Base-by-base conservation (phyloP, 2,797 vertebrate genomes). In the Apodemus agrarius region DNA sequence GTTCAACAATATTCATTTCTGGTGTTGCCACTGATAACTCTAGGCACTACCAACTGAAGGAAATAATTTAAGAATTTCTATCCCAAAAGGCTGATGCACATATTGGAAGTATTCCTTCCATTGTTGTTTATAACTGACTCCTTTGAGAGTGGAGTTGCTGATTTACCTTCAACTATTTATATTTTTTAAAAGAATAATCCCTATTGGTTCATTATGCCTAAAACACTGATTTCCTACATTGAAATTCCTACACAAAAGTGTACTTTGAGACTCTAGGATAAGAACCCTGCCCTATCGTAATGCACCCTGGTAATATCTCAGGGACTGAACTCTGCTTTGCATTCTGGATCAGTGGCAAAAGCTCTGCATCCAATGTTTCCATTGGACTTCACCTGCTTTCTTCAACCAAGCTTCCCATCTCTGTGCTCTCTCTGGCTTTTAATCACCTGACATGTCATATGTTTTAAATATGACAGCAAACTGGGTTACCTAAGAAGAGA, bases 41-140 rank as follows among this genome's bases (percentile, higher is more conserved):
- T 78, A 87, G 69, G 21, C 17, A 76, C 1, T 14, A 21, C 75
- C 59, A 91, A 91, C 8, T 82, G 63, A 94, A 78, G 65, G 8
- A 29, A 78, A 85, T 34, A 14, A 17, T n/a, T 26, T 93, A 84
- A 92, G 54, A 94, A 95, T 87, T 72, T 74, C 21, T 57, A 90
- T 61, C 2, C 10, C 72, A 85, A 31, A 0, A 24, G 29, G 3
- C 21, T 34, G 9, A 29, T 26, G 83, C 34, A 91, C 17, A 29
- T 85, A 9, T 37, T 90, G 24, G 29, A 92, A 13, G 89, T 43
- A 54, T 12, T 79, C 49, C 59, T 79, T 34, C 43, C 79, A 26
- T 19, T 54, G 43, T n/a, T 88, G 21, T 79, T 79, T 19, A 6
- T 61, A 24, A 61, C 59, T 82, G 9, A 74, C 49, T 83, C 1